Evolutionary conservation across 1,140 invertebrate species (phyloP), one percentile per base, ranked within the genome.

Genomic region (Hormaphis cornu): DNA sequence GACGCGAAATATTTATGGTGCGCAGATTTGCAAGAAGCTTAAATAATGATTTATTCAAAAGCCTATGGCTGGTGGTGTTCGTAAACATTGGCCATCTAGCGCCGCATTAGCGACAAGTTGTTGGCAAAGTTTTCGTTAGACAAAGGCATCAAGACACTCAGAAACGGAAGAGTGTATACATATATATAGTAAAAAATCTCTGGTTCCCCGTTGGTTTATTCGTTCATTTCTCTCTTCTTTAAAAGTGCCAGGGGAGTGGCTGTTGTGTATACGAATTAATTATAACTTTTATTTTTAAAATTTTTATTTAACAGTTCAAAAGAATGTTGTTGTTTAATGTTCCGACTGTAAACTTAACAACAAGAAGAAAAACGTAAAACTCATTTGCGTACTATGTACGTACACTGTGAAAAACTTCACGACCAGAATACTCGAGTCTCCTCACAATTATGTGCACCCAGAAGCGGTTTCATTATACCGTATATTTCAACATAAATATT

Each of bases 11-110:
- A n/a, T n/a, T n/a, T n/a, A n/a, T 35, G 20, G 35, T 14, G 16
- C 20, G 52, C 30, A 33, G 52, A 54, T 54, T n/a, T 54, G 16
- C 28, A 35, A 10, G 30, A 20, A 54, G 28, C 52, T 54, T 54
- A 54, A 54, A 54, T 14, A 30, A 54, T 54, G 52, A 54, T 54
- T 54, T 54, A 54, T 54, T 54, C 52, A 54, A 54, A 54, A 54
- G 28, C 52, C 52, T 35, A 12, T 14, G 10, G 52, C 52, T n/a
- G 52, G n/a, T 20, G 52, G 28, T 20, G 52, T 54, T 54, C 52
- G 52, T 54, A 54, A 54, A 54, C 52, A 54, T 54, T 54, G 30
- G 10, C 52, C 28, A 30, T 54, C 35, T 54, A 54, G 52, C 52
- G 20, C 18, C 52, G 52, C 10, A 30, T 33, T 54, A 33, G 30